These are phyloP conservation scores for Peromyscus leucopus DNA, from an alignment of 2,113 vertebrate species.

Conservation along the genomic window DNA sequence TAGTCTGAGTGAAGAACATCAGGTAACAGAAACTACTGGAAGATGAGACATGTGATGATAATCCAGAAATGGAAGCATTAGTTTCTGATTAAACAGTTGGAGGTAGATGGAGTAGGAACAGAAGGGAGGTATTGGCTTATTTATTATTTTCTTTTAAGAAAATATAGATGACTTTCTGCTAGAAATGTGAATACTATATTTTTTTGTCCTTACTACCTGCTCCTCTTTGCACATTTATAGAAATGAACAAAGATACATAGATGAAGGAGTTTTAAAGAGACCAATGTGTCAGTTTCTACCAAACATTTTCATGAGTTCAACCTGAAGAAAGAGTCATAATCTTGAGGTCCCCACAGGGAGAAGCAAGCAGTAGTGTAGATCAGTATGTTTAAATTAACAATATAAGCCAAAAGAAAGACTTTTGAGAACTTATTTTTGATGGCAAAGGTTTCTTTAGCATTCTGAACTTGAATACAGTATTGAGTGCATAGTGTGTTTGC, in stretches of 20 bases:
- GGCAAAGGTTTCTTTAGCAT: background rate
- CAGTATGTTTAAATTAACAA: conserved; percentile 50
- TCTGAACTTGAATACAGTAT: background rate
- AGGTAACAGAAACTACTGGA: background rate
- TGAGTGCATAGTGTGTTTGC: background rate
- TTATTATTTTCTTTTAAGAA: conserved; percentile 66
- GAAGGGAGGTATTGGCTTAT: conserved; percentile 54
- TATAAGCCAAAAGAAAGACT: background rate
- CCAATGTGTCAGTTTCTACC: conserved; percentile 55
- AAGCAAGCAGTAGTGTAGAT: conserved; percentile 38
- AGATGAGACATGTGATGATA: background rate
- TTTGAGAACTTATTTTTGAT: background rate
- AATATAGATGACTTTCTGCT: conserved; percentile 70
- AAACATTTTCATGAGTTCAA: conserved; percentile 56
- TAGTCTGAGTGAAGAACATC: background rate
- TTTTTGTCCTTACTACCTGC: conserved; percentile 68
- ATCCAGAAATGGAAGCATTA: background rate
- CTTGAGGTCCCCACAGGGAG: conserved; percentile 16
- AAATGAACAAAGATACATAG: conserved; percentile 68
- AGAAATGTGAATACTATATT: conserved; percentile 60
- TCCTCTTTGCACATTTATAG: conserved; percentile 56
- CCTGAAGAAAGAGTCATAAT: conserved; percentile 51
- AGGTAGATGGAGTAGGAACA: background rate
- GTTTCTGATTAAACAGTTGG: background rate
- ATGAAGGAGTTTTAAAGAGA: conserved; percentile 65